Base-by-base conservation (phyloP, 1,140 invertebrate genomes). In the Euura saliciscinereae region DNA sequence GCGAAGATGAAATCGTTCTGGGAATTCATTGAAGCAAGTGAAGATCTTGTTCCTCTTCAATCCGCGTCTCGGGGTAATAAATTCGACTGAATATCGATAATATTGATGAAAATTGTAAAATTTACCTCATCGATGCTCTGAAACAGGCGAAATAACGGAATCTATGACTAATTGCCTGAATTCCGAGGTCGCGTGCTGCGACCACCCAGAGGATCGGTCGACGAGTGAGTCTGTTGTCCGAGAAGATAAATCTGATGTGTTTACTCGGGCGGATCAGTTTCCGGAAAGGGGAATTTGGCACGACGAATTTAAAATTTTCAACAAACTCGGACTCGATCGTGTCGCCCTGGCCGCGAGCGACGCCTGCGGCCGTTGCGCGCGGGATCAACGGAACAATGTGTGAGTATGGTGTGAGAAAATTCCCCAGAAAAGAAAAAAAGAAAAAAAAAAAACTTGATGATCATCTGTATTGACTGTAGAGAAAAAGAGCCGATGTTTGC, bases 1-100 rank as follows among this genome's bases (percentile, higher is more conserved):
- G n/a, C 45, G 0, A 83, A 83, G 59, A 71, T 77, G 0, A 79
- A 75, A 42, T 71, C 77, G 5, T 80, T 83, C 51, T 83, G 81
- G 82, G 76, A 77, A 10, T 82, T 76, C 43, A 28, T 82, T 3
- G 78, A 80, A 10, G 28, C 10, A 7, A 70, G 73, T 59, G 44
- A 65, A 13, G 43, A 45, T 2, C 64, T 79, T 10, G 66, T 76
- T 69, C 74, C 78, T 10, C 75, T 59, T 59, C 51, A n/a, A n/a
- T n/a, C 51, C 28, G 28, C 28, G 28, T 28, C 28, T 28, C 28
- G 28, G 28, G 28, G 28, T 28, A 28, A 28, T 0, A 28, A 28
- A 28, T 28, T 28, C 28, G 28, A 28, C 28, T 28, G 28, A n/a
- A n/a, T n/a, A n/a, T n/a, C n/a, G n/a, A n/a, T n/a, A n/a, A n/a